These are phyloP conservation scores for Cinara cedri DNA, from an alignment of 2,888 invertebrate genomes.

Conservation along the genomic window DNA sequence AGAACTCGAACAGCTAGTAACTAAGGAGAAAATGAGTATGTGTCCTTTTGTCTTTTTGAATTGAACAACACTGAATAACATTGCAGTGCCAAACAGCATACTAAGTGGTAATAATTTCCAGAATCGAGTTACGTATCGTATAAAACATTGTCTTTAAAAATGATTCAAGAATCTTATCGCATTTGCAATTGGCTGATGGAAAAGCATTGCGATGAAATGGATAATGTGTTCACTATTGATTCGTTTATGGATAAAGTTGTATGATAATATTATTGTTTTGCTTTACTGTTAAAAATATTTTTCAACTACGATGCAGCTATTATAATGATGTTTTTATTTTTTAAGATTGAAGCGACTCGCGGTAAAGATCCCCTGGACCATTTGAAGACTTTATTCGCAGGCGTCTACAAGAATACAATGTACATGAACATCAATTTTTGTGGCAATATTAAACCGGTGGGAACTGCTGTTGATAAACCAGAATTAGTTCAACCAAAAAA, in stretches of 20 bases:
- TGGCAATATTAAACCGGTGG: slow-evolving; percentile 1
- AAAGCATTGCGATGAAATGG: slow-evolving; percentile 26
- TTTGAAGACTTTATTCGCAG: background rate
- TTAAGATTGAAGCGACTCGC: slow-evolving; percentile 18
- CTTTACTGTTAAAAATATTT: background rate
- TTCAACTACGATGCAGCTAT: background rate
- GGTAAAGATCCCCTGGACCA: slow-evolving; percentile 18
- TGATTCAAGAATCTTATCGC: slow-evolving; percentile 32
- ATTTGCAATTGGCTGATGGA: slow-evolving; percentile 32
- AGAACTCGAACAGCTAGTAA: background rate
- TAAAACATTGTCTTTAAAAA: slow-evolving; percentile 6
- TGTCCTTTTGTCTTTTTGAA: background rate
- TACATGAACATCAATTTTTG: slow-evolving; percentile 15
- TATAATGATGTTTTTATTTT: background rate
- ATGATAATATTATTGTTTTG: background rate
- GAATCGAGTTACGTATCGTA: slow-evolving; percentile 7
- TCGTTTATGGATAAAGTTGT: slow-evolving; percentile 30
- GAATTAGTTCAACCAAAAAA: background rate
- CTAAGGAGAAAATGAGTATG: slow-evolving; percentile 16
- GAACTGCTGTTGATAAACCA: background rate
- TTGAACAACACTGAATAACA: background rate
- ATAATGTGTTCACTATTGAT: slow-evolving; percentile 19
- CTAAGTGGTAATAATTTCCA: background rate
- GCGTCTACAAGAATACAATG: background rate
- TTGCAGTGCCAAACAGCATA: background rate